These are phyloP conservation scores for Allobates femoralis DNA, from an alignment of 2,797 vertebrate genomes.

Conservation along the genomic window DNA sequence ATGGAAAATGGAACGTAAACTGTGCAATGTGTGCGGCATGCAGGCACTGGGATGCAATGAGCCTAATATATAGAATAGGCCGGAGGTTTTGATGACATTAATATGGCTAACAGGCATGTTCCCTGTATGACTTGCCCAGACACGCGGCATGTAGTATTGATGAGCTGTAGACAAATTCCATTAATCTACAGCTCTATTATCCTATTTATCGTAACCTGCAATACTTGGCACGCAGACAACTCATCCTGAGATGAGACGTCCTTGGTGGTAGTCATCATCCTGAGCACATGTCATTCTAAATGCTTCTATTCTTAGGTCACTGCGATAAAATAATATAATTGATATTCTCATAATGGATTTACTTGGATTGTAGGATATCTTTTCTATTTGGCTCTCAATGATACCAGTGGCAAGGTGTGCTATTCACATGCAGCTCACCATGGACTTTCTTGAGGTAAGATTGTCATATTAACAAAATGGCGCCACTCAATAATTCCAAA, in stretches of 20 bases:
- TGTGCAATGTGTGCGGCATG: not conserved
- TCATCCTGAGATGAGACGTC: not conserved
- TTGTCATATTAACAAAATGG: not conserved
- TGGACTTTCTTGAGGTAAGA: not conserved
- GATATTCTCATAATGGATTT: not conserved
- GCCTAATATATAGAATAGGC: not conserved
- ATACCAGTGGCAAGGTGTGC: not conserved
- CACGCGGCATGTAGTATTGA: not conserved
- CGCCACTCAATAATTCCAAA: not conserved
- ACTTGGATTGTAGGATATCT: not conserved
- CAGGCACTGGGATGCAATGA: not conserved
- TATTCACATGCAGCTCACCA: not conserved
- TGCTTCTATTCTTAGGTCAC: not conserved
- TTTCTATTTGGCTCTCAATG: no score
- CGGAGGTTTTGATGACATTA: not conserved
- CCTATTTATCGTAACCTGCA: not conserved
- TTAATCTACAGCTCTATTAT: slow-evolving; percentile 8
- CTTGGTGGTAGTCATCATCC: not conserved
- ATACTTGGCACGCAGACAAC: not conserved
- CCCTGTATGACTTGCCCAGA: not conserved
- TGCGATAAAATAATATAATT: not conserved
- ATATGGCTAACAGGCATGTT: slow-evolving; percentile 17
- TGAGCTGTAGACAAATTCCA: slow-evolving; percentile 26
- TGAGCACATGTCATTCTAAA: not conserved
- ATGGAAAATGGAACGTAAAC: slow-evolving; percentile 36